Conservation (phyloP, 2,888 invertebrate species). For the Lagria hirta region DNA sequence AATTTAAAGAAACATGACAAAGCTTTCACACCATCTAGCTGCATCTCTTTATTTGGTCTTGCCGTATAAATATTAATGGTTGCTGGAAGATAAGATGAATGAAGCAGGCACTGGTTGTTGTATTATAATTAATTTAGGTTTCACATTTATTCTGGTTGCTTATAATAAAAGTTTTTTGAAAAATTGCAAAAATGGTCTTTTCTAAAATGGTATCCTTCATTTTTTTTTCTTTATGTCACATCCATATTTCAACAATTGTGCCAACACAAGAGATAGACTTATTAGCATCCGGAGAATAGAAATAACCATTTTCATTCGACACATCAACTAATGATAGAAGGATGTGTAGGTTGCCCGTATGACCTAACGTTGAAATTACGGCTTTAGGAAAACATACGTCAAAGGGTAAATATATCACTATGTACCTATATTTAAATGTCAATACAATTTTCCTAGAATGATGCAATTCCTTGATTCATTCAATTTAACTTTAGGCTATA, state of each 20-base stretch:
- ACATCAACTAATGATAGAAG: constrained; percentile 22
- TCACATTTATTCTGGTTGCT: too few relatives aligned
- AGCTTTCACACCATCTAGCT: constrained; percentile 40
- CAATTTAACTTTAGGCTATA: constrained; percentile 20
- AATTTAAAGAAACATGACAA: constrained; percentile 41
- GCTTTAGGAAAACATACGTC: constrained; percentile 12
- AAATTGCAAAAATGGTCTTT: too few relatives aligned
- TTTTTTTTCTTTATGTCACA: too few relatives aligned
- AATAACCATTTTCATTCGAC: constrained; percentile 18
- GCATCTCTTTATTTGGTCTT: constrained; percentile 36
- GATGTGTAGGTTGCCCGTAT: constrained; percentile 21
- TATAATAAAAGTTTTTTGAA: too few relatives aligned
- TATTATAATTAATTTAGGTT: too few relatives aligned
- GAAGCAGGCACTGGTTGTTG: too few relatives aligned
- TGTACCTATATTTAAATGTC: too few relatives aligned
- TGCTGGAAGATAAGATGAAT: too few relatives aligned
- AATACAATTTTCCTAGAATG: constrained; percentile 10
- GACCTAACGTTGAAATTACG: constrained; percentile 21
- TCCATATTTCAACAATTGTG: too few relatives aligned
- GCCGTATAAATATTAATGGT: constrained; percentile 35
- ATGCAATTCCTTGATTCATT: constrained; percentile 16
- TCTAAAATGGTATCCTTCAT: too few relatives aligned
- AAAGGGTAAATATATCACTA: constrained; percentile 11
- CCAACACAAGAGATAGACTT: too few relatives aligned
- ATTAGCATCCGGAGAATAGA: constrained; percentile 25